Conservation (phyloP, 1,140 invertebrate species). For the Zaprionus inermis region DNA sequence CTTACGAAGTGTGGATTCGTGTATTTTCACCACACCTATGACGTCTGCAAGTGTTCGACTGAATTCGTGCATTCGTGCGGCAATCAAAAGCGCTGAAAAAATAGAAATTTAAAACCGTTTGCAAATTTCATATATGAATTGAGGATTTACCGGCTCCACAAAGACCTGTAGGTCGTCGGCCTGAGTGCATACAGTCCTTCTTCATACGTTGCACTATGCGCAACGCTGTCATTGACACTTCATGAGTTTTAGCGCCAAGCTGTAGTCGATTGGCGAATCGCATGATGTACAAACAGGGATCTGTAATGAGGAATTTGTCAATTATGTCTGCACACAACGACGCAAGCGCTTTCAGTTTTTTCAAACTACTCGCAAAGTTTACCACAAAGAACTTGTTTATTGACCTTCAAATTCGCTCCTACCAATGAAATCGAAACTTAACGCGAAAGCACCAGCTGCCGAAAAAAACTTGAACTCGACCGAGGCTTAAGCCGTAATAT, state of each 20-base stretch:
- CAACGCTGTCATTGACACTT: conserved; percentile 97
- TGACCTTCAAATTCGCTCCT: conserved; percentile 66
- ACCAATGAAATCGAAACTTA: conserved; percentile 72
- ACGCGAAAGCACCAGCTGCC: conserved; percentile 46
- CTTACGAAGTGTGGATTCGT: conserved; percentile 96
- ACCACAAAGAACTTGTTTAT: conserved; percentile 68
- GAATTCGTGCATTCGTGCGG: conserved; percentile 96
- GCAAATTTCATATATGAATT: background rate
- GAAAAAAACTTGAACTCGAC: conserved; percentile 76
- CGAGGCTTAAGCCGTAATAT: conserved; percentile 57
- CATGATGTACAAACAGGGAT: conserved; percentile 97
- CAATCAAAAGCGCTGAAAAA: conserved; percentile 94
- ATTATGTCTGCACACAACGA: conserved; percentile 18
- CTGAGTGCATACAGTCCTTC: conserved; percentile 98
- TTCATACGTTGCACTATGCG: conserved; percentile 98
- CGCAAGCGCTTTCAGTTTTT: background rate
- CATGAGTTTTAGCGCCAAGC: conserved; percentile 95
- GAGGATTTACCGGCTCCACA: conserved; percentile 94
- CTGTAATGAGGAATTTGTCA: conserved; percentile 85
- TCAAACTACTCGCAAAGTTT: conserved; percentile 13
- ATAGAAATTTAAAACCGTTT: conserved; percentile 33
- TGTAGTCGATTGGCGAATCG: conserved; percentile 97
- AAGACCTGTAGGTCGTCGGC: conserved; percentile 96
- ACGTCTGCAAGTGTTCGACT: conserved; percentile 94
- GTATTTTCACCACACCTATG: conserved; percentile 97